Conservation (phyloP, 2,113 vertebrate species). For the Malurus alboscapulatus region DNA sequence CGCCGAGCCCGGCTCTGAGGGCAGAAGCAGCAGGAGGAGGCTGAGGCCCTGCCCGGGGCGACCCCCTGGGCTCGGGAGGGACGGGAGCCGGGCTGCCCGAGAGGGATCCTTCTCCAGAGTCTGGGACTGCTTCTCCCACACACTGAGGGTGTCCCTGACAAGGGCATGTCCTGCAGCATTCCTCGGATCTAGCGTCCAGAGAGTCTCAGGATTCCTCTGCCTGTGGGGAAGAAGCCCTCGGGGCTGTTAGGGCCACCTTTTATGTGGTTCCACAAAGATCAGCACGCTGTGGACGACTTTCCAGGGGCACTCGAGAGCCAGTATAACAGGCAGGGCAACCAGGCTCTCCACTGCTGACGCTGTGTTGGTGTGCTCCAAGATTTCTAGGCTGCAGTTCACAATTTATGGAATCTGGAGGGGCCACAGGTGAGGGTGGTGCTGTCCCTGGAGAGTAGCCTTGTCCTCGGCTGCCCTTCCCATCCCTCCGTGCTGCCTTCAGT, state of each 20-base stretch:
- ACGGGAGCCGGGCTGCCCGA: not conserved
- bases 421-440: not conserved
- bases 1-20: not conserved
- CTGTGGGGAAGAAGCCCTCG: not conserved
- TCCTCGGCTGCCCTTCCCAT: not conserved
- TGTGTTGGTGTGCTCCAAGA: fast-evolving
- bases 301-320: fast-evolving
- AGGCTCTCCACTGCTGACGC: not conserved
- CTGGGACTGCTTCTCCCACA: not conserved
- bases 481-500: not conserved
- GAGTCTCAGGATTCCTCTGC: not conserved
- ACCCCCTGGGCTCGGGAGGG: too few species aligned
- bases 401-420: not conserved
- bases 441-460: not conserved
- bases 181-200: not conserved
- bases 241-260: not conserved
- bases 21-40: not conserved
- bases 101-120: not conserved
- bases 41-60: not conserved
- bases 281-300: not conserved
- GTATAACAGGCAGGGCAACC: not conserved
- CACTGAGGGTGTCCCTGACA: not conserved
- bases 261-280: not conserved
- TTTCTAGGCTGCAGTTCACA: not conserved
- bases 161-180: not conserved